Conservation (phyloP, 1,140 invertebrate genomes). For the Vanessa tameamea region DNA sequence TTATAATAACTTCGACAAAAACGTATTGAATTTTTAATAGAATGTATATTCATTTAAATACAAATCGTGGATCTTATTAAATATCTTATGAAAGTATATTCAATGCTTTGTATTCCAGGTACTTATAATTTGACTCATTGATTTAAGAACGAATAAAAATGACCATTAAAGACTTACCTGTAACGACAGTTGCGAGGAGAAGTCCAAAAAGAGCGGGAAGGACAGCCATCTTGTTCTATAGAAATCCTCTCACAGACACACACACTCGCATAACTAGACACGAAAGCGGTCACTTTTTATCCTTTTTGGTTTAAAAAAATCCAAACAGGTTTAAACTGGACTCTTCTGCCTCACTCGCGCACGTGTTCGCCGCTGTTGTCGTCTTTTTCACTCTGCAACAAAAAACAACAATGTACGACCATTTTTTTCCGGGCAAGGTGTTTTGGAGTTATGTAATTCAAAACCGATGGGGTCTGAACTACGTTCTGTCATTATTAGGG, state of each 20-base stretch:
- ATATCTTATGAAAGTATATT: too few relatives aligned
- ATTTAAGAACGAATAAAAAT: background rate
- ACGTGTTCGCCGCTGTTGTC: constrained; percentile 2
- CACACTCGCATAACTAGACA: constrained; percentile 63
- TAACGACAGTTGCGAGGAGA: constrained; percentile 53
- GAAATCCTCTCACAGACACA: constrained; percentile 49
- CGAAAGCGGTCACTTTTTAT: constrained; percentile 53
- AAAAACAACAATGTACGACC: constrained; percentile 45
- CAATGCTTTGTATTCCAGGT: too few relatives aligned
- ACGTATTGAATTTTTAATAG: background rate
- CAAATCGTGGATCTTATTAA: too few relatives aligned
- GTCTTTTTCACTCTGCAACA: constrained; percentile 63
- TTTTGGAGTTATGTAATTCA: constrained; percentile 28
- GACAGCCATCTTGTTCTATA: constrained; percentile 60
- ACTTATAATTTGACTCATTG: background rate
- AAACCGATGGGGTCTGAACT: constrained; percentile 11
- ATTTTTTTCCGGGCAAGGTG: constrained; percentile 38
- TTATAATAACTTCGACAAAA: too few relatives aligned
- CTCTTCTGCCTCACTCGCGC: constrained; percentile 53
- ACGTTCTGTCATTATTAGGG: background rate
- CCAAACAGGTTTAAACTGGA: constrained; percentile 52
- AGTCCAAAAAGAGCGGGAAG: constrained; percentile 69
- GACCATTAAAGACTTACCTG: constrained; percentile 50
- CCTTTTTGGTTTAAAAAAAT: constrained; percentile 47
- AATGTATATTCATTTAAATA: background rate